Conservation (phyloP, 2,797 vertebrate species). For the Chromobotia macracanthus region DNA sequence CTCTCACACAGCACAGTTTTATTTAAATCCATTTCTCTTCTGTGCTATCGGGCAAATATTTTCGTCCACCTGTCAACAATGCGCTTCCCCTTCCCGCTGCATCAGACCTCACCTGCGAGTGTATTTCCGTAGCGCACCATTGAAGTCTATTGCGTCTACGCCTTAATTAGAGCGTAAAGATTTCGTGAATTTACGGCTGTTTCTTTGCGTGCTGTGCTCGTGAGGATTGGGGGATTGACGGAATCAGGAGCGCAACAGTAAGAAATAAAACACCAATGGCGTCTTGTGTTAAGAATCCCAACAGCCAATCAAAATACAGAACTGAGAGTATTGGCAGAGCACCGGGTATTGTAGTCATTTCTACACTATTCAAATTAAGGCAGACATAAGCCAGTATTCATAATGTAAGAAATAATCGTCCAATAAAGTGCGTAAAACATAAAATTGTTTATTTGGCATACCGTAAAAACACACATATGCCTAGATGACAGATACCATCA, state of each 20-base stretch:
- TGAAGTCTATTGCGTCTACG: neutral
- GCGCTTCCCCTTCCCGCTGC: conserved; percentile 71
- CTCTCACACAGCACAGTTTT: conserved; percentile 84
- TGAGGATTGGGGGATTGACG: conserved; percentile 39
- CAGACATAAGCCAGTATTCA: neutral
- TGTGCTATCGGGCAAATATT: conserved; percentile 53
- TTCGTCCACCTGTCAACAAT: conserved; percentile 78
- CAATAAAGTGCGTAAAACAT: neutral
- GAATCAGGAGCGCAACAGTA: conserved; percentile 50
- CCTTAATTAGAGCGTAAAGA: conserved; percentile 57
- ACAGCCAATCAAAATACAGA: conserved; percentile 70
- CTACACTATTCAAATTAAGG: neutral
- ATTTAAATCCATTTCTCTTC: conserved; percentile 71
- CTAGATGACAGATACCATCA: too few species aligned
- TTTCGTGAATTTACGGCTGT: conserved; percentile 67
- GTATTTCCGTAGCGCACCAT: conserved; percentile 53
- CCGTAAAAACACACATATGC: too few species aligned
- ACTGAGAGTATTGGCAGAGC: conserved; percentile 52
- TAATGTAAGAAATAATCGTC: neutral
- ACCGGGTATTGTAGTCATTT: neutral
- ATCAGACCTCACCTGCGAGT: conserved; percentile 81
- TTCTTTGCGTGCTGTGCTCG: conserved; percentile 39
- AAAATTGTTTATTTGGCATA: too few species aligned
- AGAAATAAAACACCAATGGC: conserved; percentile 56
- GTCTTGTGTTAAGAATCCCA: conserved; percentile 13